phyloP scores from a whole-genome alignment of 2,888 invertebrate genomes.

The Drosophila paracracens region DNA sequence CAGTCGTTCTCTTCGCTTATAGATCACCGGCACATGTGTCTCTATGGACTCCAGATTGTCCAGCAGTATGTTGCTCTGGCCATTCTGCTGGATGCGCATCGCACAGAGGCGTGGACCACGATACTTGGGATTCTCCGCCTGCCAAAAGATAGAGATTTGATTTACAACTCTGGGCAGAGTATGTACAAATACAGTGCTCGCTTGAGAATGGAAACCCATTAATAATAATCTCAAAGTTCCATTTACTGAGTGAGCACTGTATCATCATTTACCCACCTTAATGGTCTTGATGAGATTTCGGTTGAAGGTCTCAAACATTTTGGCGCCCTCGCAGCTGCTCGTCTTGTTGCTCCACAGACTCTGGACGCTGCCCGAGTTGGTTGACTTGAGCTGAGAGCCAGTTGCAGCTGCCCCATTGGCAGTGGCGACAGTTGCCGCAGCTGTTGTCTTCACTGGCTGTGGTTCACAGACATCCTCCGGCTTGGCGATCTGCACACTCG shows the following conservation, averaged over 20 bases:
- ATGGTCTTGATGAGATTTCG: conserved; percentile 85
- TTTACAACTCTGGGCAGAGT: neutral
- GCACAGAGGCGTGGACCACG: conserved; percentile 91
- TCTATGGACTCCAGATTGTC: conserved; percentile 90
- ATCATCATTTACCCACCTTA: conserved; percentile 73
- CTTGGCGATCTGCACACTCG: conserved; percentile 33
- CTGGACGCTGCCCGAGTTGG: conserved; percentile 83
- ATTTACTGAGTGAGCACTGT: neutral
- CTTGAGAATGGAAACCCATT: too few species aligned
- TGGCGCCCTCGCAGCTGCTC: conserved; percentile 85
- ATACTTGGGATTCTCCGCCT: conserved; percentile 85
- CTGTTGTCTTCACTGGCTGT: conserved; percentile 51
- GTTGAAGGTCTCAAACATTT: conserved; percentile 85
- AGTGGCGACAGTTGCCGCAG: conserved; percentile 21
- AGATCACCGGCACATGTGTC: conserved; percentile 89
- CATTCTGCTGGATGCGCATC: conserved; percentile 91
- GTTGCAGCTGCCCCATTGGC: conserved; percentile 15
- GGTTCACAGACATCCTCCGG: conserved; percentile 70
- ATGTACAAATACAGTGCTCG: too few species aligned
- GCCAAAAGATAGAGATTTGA: conserved; percentile 1
- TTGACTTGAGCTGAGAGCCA: conserved; percentile 65
- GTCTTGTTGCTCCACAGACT: conserved; percentile 85
- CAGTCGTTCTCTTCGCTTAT: conserved; percentile 87
- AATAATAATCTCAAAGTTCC: neutral
- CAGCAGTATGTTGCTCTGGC: conserved; percentile 91